Evolutionary conservation across 2,113 vertebrate genomes (phyloP), one percentile per base, ranked within the genome.

Genomic region (Garra rufa): DNA sequence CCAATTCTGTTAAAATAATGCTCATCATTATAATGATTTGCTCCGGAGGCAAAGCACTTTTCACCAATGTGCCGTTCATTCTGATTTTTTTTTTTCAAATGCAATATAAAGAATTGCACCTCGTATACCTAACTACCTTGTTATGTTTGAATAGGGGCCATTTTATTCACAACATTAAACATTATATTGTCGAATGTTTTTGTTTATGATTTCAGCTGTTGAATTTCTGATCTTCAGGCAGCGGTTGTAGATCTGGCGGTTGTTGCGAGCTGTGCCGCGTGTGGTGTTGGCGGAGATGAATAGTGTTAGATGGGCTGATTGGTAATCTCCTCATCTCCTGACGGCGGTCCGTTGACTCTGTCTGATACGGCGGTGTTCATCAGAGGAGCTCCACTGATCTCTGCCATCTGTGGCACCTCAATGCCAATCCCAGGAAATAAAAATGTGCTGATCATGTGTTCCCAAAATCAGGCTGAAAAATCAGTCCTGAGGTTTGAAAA

Each of bases 271-370:
- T 86, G 34, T 34, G 34, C 34, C 34, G 76, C 88, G 77, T 73
- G 30, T 52, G 19, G 55, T 73, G n/a, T n/a, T n/a, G 85, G 48
- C 28, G 76, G 89, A 91, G 91, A 93, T 89, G 86, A 90, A 93
- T 91, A 67, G 78, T 86, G 71, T 77, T 48, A 81, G 88, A 71
- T 26, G 65, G 81, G 48, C 85, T 83, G 86, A 91, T 89, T 87
- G 82, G 17, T 88, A 89, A 91, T 91, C 91, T 89, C 44, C 88
- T 87, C 78, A 91, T 94, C 89, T 89, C 87, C 17, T 67, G 79
- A 83, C 80, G 88, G 86, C 38, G 82, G 83, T 71, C 57, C 24
- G 77, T 91, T 90, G 86, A 88, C 77, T 89, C 71, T 85, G 55
- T 84, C 71, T 83, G 85, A 92, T 92, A 89, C 88, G 89, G 70